Conservation (phyloP, 2,888 invertebrate genomes). For the Acronicta alni region DNA sequence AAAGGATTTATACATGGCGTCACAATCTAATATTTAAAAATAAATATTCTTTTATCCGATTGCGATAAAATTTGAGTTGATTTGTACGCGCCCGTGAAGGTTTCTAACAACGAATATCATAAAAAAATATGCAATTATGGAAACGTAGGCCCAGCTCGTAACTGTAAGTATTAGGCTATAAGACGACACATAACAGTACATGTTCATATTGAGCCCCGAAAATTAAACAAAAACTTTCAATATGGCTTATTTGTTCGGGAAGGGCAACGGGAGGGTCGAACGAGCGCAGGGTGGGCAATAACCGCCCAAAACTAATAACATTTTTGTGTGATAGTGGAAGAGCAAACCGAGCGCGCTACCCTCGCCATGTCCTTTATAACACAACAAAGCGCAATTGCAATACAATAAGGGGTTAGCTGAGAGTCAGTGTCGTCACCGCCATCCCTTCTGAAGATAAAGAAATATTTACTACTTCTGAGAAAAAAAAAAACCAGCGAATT, state of each 20-base stretch:
- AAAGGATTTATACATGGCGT: too few species aligned
- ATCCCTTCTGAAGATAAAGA: conserved; percentile 68
- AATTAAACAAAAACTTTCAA: conserved; percentile 76
- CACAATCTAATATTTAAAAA: not conserved
- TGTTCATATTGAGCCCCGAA: conserved; percentile 48
- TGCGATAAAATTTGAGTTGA: too few species aligned
- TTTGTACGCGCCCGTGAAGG: too few species aligned
- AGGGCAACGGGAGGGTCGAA: conserved; percentile 74
- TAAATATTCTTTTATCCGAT: conserved; percentile 16
- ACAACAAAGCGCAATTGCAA: conserved; percentile 82
- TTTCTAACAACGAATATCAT: too few species aligned
- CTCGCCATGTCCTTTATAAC: conserved; percentile 79
- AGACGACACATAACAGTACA: conserved; percentile 24
- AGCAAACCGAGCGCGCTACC: conserved; percentile 78
- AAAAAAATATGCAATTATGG: too few species aligned
- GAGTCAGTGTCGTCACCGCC: conserved; percentile 71
- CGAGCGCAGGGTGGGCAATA: conserved; percentile 81
- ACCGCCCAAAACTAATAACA: conserved; percentile 88
- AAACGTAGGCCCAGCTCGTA: too few species aligned
- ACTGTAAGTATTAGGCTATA: too few species aligned
- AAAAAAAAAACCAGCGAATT: conserved; percentile 40
- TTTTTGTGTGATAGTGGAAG: conserved; percentile 85
- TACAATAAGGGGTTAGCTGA: conserved; percentile 78
- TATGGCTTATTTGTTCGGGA: conserved; percentile 76
- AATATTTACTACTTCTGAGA: conserved; percentile 55